Evolutionary conservation across 2,888 invertebrate species (phyloP), one percentile per base, ranked within the genome.

Genomic region (Apeira syringaria): DNA sequence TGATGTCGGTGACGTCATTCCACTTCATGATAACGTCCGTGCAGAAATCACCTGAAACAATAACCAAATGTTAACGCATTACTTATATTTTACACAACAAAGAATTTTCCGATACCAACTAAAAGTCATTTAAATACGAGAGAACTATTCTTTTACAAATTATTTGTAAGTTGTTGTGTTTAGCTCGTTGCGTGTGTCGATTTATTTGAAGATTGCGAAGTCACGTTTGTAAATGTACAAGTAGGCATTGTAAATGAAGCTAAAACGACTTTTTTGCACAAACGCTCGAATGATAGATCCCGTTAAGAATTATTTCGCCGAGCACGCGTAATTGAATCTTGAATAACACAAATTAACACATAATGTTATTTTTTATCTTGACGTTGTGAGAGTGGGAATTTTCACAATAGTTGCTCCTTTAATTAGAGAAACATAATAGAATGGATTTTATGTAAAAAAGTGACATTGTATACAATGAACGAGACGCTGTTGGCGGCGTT

Each of bases 1-100:
- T 85, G 68, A 87, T 84, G 68, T 88, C 87, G 41, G 89, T 87
- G 68, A 83, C 82, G 72, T 88, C 85, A 76, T 85, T 85, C 89
- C 89, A 89, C 80, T 89, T 89, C 89, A 89, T 89, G 68, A 85
- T 81, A 73, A 87, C 87, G 86, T 89, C 89, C 34, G 84, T 76
- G 66, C 81, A 84, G 62, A 79, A 80, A 59, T 87, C 88, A 74
- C 85, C 89, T 89, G 84, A 22, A 84, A 87, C 43, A 60, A 64
- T 63, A 56, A 47, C 43, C 44, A 52, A 32, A 43, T 11, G 31
- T 24, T 18, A 17, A 13, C 24, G 28, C 6, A 34, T 24, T 9
- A 18, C 8, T 11, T 24, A 9, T 24, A 20, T 20, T 20, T 7
- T 2, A 4, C 20, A 6, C 7, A 15, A 15, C 15, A 15, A 20